These are phyloP conservation scores for Anguilla megastoma DNA, from an alignment of 2,797 vertebrate species.

Conservation along the genomic window DNA sequence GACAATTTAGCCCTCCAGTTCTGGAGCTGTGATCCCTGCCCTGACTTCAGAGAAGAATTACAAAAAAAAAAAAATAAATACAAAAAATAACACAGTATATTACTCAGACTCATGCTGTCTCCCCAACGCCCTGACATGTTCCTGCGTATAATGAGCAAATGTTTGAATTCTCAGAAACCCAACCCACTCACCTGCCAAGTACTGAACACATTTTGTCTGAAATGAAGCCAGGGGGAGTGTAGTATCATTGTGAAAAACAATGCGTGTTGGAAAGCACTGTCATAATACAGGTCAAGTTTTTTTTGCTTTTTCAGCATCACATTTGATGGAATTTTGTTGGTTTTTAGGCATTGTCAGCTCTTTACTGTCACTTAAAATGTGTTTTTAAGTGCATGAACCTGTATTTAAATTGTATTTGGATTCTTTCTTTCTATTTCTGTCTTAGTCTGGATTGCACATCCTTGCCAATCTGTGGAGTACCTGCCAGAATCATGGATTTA, in stretches of 20 bases:
- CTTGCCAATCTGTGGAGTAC: slow-evolving; percentile 4
- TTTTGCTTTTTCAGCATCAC: background rate
- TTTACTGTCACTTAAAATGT: background rate
- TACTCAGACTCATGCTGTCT: background rate
- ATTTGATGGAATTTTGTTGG: background rate
- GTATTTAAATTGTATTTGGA: background rate
- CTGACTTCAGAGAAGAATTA: background rate
- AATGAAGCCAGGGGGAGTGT: background rate
- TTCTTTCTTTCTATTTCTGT: background rate
- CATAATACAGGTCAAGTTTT: background rate
- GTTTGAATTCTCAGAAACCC: background rate
- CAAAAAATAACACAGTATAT: background rate
- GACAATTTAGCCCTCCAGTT: background rate
- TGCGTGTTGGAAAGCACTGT: background rate
- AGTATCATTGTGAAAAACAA: background rate
- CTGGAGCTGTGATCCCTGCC: background rate
- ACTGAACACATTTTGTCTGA: background rate
- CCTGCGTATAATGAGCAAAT: background rate
- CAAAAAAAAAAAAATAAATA: background rate
- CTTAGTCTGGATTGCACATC: background rate
- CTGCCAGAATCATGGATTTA: slow-evolving; percentile 83
- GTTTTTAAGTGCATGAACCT: background rate
- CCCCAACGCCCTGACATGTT: background rate
- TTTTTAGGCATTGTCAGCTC: background rate
- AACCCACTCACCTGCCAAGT: background rate